Base-by-base conservation (phyloP, 64 coral and sea anemone species). In the Stichodactyla mertensii region DNA sequence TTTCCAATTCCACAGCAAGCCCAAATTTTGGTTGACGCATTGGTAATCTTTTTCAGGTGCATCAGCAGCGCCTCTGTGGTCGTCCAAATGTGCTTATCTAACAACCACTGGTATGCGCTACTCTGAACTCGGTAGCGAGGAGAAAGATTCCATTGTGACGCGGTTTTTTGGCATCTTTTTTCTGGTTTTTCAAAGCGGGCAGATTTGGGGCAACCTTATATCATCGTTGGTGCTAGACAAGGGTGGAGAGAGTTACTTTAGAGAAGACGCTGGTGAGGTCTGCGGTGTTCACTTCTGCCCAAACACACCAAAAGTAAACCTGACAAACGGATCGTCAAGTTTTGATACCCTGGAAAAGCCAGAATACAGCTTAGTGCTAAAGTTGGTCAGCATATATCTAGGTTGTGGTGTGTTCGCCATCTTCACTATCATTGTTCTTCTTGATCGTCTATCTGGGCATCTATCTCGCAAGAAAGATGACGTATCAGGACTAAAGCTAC, bases 111-210 rank as follows among this genome's bases (percentile, higher is more conserved):
- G 92, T 52, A 99, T 99, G 52, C 92, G 91, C 6, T 95, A 88
- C 77, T 82, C 96, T 16, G 74, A 99, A 87, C 87, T 92, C 62
- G 92, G 86, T 27, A 61, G 77, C 10, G 87, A 95, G 54, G 87
- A 85, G 5, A 93, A 99, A 80, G 96, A 99, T 60, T 87, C 96
- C 0, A 91, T 99, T 12, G 93, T 99, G 16, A 99, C 97, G 15
- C 89, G 93, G 18, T 99, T 95, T 62, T 99, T 99, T 61, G 92
- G 93, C 26, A 88, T 94, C 45, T 98, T 94, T 86, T 98, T 98
- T 54, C 79, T 98, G 8, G 93, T 98, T 58, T 98, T 98, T 62
- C 95, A 98, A 74, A 94, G 92, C 79, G 95, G 92, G 18, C 95
- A 98, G 36, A 94, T 98, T 19, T 94, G 89, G 89, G 95, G 95